Evolutionary conservation across 1,140 invertebrate species (phyloP), one percentile per base, ranked within the genome.

Genomic region (Aphaenogaster rudis): DNA sequence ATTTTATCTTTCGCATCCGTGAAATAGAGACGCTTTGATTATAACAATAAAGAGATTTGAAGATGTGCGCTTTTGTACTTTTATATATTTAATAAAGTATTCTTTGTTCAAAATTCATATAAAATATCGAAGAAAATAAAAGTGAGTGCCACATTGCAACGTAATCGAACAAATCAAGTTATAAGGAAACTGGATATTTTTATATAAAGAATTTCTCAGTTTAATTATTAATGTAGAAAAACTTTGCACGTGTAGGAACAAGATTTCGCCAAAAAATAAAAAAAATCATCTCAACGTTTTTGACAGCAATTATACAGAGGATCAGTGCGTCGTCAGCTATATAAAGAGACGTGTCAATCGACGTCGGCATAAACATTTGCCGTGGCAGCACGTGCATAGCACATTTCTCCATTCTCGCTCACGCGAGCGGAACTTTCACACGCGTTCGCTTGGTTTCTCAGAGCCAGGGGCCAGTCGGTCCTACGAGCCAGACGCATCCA

Each of bases 401-500:
- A 84, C 80, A 42, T 84, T 84, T 82, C 77, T 67, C 28, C 54
- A 21, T 76, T 82, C 63, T 69, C 63, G 76, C 52, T 86, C 52
- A 80, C 80, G 52, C 61, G 42, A 67, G 33, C 84, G 76, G 28
- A 48, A 86, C 84, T 86, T 81, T 86, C 84, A 81, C 52, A 86
- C 84, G 21, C 28, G 77, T 64, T 78, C n/a, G 59, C 52, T 80
- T 63, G 50, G 76, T 64, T 33, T 61, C 64, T 28, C 50, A 39
- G 36, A 21, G 64, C 15, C 5, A 28, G 36, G 71, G 33, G 9
- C 48, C 33, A 7, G 17, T 39, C 50, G 4, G n/a, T 39, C n/a
- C 5, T 64, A 39, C 33, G 8, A 9, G 50, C 28, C 84, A 28
- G 45, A 86, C 21, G 36, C 13, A 66, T 57, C n/a, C 72, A 50